Percentiles rank a stretch among this genome's conserved stretches.
Conservation (phyloP, 2,113 vertebrate species). For the Sula dactylatra region DNA sequence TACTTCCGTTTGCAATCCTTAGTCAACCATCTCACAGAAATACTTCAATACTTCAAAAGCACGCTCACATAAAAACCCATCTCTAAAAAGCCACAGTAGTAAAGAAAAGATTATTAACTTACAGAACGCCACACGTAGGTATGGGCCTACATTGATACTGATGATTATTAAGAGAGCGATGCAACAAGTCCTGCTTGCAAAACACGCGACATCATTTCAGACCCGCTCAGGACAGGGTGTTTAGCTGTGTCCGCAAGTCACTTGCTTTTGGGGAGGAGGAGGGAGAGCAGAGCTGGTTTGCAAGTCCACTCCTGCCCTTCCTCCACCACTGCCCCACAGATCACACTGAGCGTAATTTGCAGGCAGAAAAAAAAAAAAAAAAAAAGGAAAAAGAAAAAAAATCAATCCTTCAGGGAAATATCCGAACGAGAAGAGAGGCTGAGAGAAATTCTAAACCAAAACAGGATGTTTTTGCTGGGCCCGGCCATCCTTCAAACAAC, state of each 20-base stretch:
- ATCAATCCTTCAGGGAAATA: not conserved
- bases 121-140: rapidly evolving
- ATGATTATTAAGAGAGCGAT: rapidly evolving
- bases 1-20: not conserved
- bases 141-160: rapidly evolving
- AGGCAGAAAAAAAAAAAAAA: rapidly evolving
- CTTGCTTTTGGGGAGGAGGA: not conserved
- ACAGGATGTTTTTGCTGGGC: slow-evolving; percentile 57
- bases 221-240: rapidly evolving
- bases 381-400: not conserved
- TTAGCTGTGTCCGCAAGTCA: not conserved
- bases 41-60: not conserved
- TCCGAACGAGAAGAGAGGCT: not conserved
- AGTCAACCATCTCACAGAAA: not conserved
- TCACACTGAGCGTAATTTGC: not conserved
- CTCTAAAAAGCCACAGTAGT: not conserved
- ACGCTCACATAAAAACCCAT: rapidly evolving
- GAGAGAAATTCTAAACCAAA: slow-evolving; percentile 4
- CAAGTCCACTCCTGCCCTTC: not conserved
- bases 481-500: not conserved
- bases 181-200: too few species aligned
- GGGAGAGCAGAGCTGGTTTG: not conserved
- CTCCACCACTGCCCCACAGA: not conserved
- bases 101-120: not conserved
- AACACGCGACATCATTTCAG: rapidly evolving